Percentiles rank a stretch among this genome's conserved stretches.
phyloP scores from a whole-genome alignment of 2,888 invertebrate genomes.

The Rhorus exstirpatorius region DNA sequence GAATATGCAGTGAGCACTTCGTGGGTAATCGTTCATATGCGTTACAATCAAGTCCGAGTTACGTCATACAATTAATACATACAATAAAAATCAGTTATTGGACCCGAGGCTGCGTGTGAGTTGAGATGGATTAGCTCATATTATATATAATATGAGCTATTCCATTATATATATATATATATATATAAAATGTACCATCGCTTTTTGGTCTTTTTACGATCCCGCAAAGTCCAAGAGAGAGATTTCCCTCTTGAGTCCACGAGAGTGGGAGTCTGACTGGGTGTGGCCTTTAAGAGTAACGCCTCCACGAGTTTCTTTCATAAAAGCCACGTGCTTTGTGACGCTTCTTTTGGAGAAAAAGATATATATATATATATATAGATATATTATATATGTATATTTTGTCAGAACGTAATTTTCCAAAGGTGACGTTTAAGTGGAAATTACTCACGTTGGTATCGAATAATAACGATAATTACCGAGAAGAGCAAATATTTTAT shows the following conservation, averaged over 20 bases:
- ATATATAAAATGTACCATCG: neutral
- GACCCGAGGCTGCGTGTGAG: no score
- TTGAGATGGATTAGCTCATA: no score
- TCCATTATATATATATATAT: neutral
- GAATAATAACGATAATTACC: constrained; percentile 20
- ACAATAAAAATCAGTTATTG: no score
- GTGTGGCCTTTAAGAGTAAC: constrained; percentile 75
- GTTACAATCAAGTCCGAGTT: no score
- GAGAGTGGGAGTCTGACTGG: constrained; percentile 73
- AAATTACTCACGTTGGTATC: constrained; percentile 11
- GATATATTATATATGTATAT: no score
- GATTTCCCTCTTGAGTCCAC: constrained; percentile 52
- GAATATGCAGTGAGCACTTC: no score
- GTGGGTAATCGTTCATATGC: no score
- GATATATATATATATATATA: neutral
- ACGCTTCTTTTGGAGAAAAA: constrained; percentile 14
- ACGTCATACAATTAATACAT: no score
- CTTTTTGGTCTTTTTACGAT: constrained; percentile 44
- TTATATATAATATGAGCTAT: no score
- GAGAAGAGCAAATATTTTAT: constrained; percentile 8
- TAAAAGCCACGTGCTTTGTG: constrained; percentile 79
- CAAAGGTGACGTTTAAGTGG: neutral
- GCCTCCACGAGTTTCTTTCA: constrained; percentile 76
- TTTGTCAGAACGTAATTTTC: neutral
- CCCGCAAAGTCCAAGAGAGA: constrained; percentile 23